phyloP scores from a whole-genome alignment of 2,888 invertebrate genomes.

The Mamestra brassicae region DNA sequence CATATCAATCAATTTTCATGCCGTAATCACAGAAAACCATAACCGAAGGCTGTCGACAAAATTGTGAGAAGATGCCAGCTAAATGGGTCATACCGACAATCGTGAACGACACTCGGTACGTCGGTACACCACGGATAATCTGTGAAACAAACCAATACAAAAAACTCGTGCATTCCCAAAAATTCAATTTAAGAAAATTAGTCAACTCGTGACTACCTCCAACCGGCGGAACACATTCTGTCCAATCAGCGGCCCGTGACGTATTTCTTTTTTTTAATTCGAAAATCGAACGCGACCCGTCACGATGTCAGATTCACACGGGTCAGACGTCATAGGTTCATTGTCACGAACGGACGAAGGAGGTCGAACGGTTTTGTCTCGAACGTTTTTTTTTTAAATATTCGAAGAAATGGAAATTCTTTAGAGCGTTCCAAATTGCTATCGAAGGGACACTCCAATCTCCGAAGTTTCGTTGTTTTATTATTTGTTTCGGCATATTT shows the following conservation, averaged over 20 bases:
- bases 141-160: conserved; percentile 43
- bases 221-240: conserved; percentile 73
- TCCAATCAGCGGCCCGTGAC: conserved; percentile 79
- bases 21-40: neutral
- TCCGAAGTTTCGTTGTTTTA: conserved; percentile 29
- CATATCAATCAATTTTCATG: conserved; percentile 31
- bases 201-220: conserved; percentile 65
- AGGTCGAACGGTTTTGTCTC: conserved; percentile 57
- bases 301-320: conserved; percentile 88
- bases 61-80: conserved; percentile 27
- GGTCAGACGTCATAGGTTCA: conserved; percentile 80
- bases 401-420: conserved; percentile 40
- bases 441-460: conserved; percentile 4
- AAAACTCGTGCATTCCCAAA: conserved; percentile 66
- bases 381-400: conserved; percentile 43
- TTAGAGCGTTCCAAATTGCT: conserved; percentile 38
- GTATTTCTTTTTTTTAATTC: conserved; percentile 69
- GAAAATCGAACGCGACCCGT: conserved; percentile 75
- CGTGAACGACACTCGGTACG: conserved; percentile 48
- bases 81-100: conserved; percentile 38
- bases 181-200: conserved; percentile 69
- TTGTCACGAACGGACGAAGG: conserved; percentile 72
- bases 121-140: conserved; percentile 54
- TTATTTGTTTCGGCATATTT: conserved; percentile 44
- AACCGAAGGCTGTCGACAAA: conserved; percentile 9